Base-by-base conservation (phyloP, 2,113 vertebrate species). In the Ammodramus savannarum region DNA sequence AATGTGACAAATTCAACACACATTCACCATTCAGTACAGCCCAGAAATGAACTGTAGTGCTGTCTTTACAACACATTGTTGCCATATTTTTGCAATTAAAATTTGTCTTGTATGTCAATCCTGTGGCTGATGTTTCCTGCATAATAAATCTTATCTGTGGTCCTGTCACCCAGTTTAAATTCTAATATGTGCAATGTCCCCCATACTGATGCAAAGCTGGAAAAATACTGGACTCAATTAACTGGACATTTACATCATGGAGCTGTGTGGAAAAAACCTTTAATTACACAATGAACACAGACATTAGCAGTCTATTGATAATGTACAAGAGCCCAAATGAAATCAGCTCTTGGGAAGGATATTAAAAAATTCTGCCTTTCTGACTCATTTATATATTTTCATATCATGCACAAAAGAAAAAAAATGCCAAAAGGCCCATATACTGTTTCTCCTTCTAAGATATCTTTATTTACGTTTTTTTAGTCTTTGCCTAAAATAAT, bases 71-170 rank as follows among this genome's bases (percentile, higher is more conserved):
- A 74, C 72, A 89, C 49, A 87, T 43, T 75, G 62, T 61, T 85
- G 46, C 15, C 84, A 66, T 39, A 62, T 61, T 93, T 95, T 91
- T 87, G 63, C 67, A 91, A 83, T 87, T 85, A 87, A 95, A 92
- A 79, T 65, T 75, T 75, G 31, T 67, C 21, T 81, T 92, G 75
- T 67, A 27, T 89, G 62, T 78, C 80, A 93, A 16, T 68, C 22
- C 13, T 51, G 13, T 44, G 82, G 25, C 49, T 91, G 62, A 68
- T 49, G 16, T 89, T 91, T 76, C 59, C 54, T 2, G 7, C 13
- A 15, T 48, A 78, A 29, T 55, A 63, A 92, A 72, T 61, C 58
- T 73, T 79, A 54, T 69, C 66, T 75, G 22, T 89, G 69, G n/a
- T 81, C n/a, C 68, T 59, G 14, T 72, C 2, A 6, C 31, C 5